Base-by-base conservation (phyloP, 1,140 invertebrate species). In the Stegodyphus dumicola region DNA sequence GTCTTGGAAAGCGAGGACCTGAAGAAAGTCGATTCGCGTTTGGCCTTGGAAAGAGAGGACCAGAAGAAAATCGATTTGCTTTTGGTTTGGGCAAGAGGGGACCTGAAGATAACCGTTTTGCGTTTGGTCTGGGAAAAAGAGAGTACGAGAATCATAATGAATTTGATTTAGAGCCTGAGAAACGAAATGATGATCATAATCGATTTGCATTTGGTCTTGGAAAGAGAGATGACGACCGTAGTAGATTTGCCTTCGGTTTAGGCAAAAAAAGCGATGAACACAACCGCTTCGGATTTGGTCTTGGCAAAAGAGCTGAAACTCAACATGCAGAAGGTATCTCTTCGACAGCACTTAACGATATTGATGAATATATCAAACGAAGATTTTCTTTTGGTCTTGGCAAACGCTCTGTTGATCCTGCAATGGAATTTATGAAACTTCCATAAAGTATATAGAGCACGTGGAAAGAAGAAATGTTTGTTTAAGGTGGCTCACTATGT, bases 321-420 rank as follows among this genome's bases (percentile, higher is more conserved):
- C 17, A 33, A 33, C 33, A 33, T 33, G 33, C 33, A 33, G 33
- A 33, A 33, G 33, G 33, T 33, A 33, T 33, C 33, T 33, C 33
- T 33, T 33, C 33, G 1, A 33, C 33, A 33, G 33, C 33, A 1
- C 33, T 33, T 33, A 67, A 78, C 48, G 83, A 87, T n/a, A 77
- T 88, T 33, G 87, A 87, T 18, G 88, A 88, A 52, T 87, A 84
- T 53, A 86, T 88, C 6, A 88, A 88, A 70, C 75, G 88, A 51
- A 84, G 88, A 33, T 88, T 88, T 67, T 85, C 84, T 4, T 88
- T 88, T 64, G 88, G 88, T 33, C 60, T 88, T 10, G 88, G 88
- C 18, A 88, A 88, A 69, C 54, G 85, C 13, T 67, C 73, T 17
- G 74, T 78, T 53, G 78, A 69, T 77, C 85, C 85, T 11, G 85